Conservation (phyloP, 2,113 vertebrate genomes). For the Pampusana beccarii region DNA sequence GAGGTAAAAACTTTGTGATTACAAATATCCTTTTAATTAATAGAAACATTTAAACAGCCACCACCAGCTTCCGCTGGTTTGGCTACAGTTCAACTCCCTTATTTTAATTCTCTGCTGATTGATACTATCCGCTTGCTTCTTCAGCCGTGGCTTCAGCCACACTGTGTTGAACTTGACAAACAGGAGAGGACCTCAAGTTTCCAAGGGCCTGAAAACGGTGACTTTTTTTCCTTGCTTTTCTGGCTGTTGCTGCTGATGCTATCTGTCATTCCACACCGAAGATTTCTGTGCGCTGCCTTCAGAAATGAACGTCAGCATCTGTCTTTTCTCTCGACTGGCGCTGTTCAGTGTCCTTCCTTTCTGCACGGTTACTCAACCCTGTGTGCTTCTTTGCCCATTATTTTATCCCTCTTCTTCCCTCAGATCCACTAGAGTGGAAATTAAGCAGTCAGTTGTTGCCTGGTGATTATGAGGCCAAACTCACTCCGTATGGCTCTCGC, state of each 20-base stretch:
- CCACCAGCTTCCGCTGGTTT: background rate
- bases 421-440: background rate
- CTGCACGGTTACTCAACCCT: background rate
- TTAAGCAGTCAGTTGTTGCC: background rate
- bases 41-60: background rate
- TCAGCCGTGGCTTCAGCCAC: background rate
- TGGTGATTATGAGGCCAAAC: rapidly evolving
- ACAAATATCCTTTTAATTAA: background rate
- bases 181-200: background rate
- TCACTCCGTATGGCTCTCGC: rapidly evolving
- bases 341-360: background rate
- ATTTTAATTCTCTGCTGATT: background rate
- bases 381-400: background rate
- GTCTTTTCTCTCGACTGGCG: background rate
- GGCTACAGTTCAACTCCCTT: background rate
- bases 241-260: background rate
- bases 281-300: background rate
- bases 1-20: background rate
- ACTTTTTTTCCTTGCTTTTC: background rate
- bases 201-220: background rate
- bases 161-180: background rate
- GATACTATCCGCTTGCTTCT: background rate
- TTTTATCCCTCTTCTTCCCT: background rate
- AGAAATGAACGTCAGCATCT: background rate
- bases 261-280: background rate